Base-by-base conservation (phyloP, 2,888 invertebrate genomes). In the Halocaridina rubra region DNA sequence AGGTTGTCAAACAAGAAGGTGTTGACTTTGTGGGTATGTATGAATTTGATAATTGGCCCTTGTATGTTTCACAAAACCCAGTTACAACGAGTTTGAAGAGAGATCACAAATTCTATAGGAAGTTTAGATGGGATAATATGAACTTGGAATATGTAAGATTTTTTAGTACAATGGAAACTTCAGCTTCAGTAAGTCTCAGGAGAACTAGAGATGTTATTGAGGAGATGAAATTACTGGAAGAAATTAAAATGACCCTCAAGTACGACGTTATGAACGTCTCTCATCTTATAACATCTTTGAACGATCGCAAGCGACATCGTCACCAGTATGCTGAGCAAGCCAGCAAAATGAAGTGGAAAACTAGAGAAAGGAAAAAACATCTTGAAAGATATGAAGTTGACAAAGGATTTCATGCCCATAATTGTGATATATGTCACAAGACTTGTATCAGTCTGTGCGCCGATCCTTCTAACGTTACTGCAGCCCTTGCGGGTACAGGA, bases 91-190 rank as follows among this genome's bases (percentile, higher is more conserved):
- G 7, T 8, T 33, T 22, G 22, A 29, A 61, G 30, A 33, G 22
- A 46, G 46, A 46, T 16, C 33, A n/a, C 3, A 29, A 2, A 13
- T 3, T 10, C 22, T 32, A 30, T 10, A 53, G 53, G n/a, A 16
- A 77, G 16, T 61, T 30, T 61, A 77, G 61, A 59, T 77, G 76
- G 76, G 33, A 77, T 29, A 61, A 61, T n/a, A 77, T 77, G 76
- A 32, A 77, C 19, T 22, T 19, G 8, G 61, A 77, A 24, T 77
- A 61, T 61, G 59, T 30, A 24, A 61, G 32, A 59, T 77, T 77
- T 77, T 61, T 77, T 57, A 24, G 61, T 13, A 59, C 10, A 3
- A n/a, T 77, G 32, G 29, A 13, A 27, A 32, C 10, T 61, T 57
- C 61, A 19, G 1, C 76, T 13, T 22, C 76, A n/a, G 24, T 77